Base-by-base conservation (phyloP, 2,113 vertebrate species). In the Sitta europaea region DNA sequence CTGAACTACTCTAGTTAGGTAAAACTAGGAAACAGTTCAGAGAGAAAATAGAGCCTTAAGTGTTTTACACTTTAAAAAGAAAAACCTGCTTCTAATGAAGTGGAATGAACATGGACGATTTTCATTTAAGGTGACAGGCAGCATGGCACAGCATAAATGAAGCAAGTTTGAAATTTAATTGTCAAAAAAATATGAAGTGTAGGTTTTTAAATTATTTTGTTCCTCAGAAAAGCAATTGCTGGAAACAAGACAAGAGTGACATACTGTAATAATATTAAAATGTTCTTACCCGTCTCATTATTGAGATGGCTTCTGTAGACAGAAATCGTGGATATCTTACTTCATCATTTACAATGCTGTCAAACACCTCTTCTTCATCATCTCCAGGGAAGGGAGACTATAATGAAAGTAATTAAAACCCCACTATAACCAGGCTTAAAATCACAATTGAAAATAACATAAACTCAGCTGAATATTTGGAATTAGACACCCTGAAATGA, bases 321-420 rank as follows among this genome's bases (percentile, higher is more conserved):
- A 99, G 98, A 95, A 99, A 99, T 35, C 99, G 98, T 89, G 99
- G 99, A 94, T 99, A 99, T 86, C 99, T 99, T 85, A 99, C 99
- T 98, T 99, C 99, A 97, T 99, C 99, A 48, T 99, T 99, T 92
- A 99, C 99, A 93, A 99, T 99, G 97, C 99, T 99, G 98, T 99
- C 99, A 96, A 99, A 99, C 90, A 99, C 99, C 87, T 99, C 99
- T 86, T 99, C 99, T 98, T 99, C 99, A 85, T 99, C 99, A 86
- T 99, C 99, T 57, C 99, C 99, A 75, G 99, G 99, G 94, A 99
- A 99, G 47, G 99, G 99, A 66, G 99, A 99, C 99, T 99, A 91
- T 25, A 65, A 79, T 7, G 55, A 58, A 79, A 81, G 50, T 14
- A 43, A 66, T 72, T 20, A 8, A 19, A 72, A 36, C 35, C 8